These are phyloP conservation scores for Aradophagus sp. DNA, from an alignment of 1,140 invertebrate genomes.

Conservation along the genomic window DNA sequence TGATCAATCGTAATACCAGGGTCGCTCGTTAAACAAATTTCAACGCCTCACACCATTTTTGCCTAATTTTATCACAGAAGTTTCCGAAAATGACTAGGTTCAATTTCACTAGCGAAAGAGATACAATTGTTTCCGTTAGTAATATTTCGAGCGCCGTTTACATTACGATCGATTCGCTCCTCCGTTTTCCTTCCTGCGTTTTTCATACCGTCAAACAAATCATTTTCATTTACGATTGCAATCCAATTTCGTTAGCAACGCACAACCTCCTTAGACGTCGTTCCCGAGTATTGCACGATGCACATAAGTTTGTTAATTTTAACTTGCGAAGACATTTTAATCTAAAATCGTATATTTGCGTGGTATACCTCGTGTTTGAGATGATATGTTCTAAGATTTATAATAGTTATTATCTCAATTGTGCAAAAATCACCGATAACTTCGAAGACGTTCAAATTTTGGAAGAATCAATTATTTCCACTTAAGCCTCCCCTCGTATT, in stretches of 20 bases:
- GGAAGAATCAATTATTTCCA: constrained; percentile 38
- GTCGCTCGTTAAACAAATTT: constrained; percentile 28
- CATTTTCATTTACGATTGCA: constrained; percentile 24
- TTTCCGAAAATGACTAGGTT: constrained; percentile 74
- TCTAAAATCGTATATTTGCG: constrained; percentile 72
- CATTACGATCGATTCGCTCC: constrained; percentile 59
- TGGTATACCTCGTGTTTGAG: constrained; percentile 70
- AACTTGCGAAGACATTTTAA: constrained; percentile 57
- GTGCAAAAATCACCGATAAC: constrained; percentile 63
- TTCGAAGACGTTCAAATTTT: constrained; percentile 60
- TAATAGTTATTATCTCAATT: constrained; percentile 48
- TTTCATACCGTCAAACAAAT: constrained; percentile 7
- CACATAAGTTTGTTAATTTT: constrained; percentile 6
- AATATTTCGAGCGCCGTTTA: constrained; percentile 42
- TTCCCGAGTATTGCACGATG: constrained; percentile 53
- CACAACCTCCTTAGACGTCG: constrained; percentile 15
- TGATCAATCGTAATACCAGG: constrained; percentile 54
- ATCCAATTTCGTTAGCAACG: constrained; percentile 42
- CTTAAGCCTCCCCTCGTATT: constrained; percentile 23
- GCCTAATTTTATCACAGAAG: constrained; percentile 72
- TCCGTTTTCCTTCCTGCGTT: constrained; percentile 6
- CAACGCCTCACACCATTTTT: constrained; percentile 41
- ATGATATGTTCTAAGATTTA: constrained; percentile 62
- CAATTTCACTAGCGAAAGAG: constrained; percentile 67
- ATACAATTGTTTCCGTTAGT: constrained; percentile 20